These are phyloP conservation scores for Vultur gryphus DNA, from an alignment of 2,797 vertebrate genomes.

Conservation along the genomic window DNA sequence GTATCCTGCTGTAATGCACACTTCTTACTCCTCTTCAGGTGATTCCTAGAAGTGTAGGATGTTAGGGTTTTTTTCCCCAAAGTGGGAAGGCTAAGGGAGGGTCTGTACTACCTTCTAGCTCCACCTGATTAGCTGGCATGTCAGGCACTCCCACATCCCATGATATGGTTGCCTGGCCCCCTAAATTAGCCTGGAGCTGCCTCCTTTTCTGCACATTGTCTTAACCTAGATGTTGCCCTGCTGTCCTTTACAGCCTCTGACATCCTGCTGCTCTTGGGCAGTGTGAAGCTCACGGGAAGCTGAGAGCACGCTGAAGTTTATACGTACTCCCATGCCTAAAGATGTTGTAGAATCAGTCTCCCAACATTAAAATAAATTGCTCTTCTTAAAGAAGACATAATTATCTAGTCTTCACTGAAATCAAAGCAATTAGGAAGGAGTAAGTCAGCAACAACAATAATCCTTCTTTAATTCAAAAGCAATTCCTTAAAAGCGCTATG, in stretches of 20 bases:
- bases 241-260: background rate
- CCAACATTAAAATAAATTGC: background rate
- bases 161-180: background rate
- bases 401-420: background rate
- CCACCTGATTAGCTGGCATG: background rate
- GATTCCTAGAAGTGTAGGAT: background rate
- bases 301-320: background rate
- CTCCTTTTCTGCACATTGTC: background rate
- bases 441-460: background rate
- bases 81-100: background rate
- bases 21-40: background rate
- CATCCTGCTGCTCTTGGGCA: background rate
- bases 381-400: background rate
- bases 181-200: background rate
- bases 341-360: background rate
- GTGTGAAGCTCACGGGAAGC: background rate
- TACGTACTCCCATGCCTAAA: background rate
- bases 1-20: background rate
- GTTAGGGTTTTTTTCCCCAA: background rate
- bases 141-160: background rate
- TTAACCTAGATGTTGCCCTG: background rate
- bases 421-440: background rate
- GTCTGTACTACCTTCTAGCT: background rate
- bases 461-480: background rate
- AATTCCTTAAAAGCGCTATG: background rate